phyloP scores from a whole-genome alignment of 2,797 vertebrate genomes.

The Ispidina lecontei region DNA sequence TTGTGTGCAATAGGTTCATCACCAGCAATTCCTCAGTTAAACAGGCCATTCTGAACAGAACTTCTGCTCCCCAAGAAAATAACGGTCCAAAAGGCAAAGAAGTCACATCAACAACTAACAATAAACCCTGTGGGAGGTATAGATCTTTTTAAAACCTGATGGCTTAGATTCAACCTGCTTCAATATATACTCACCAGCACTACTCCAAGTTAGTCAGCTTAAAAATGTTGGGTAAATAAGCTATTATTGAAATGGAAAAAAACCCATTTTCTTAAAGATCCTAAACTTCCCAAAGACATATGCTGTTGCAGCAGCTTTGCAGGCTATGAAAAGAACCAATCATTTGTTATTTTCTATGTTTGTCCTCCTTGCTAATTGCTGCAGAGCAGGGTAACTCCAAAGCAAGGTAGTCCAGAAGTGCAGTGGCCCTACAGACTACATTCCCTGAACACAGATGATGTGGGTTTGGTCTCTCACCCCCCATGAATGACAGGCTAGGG shows the following conservation, averaged over 20 bases:
- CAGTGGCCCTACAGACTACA: no score
- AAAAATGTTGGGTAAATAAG: not conserved
- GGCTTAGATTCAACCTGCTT: not conserved
- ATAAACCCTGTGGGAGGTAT: not conserved
- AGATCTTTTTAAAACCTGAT: not conserved
- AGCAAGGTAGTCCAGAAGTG: not conserved
- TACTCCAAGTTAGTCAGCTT: not conserved
- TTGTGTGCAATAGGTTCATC: not conserved
- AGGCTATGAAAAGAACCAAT: not conserved
- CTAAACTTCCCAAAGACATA: not conserved
- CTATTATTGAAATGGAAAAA: not conserved
- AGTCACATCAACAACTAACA: not conserved
- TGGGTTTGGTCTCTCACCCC: not conserved
- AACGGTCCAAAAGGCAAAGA: not conserved
- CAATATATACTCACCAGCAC: not conserved
- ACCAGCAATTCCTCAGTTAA: not conserved
- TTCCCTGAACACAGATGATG: not conserved
- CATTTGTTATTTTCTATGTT: not conserved
- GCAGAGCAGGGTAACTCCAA: not conserved
- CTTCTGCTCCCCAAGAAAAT: not conserved
- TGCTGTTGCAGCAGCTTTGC: not conserved
- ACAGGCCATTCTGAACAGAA: not conserved
- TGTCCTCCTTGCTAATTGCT: not conserved
- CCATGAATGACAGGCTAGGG: not conserved
- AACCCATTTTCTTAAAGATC: not conserved